Evolutionary conservation across 1,140 invertebrate species (phyloP), one percentile per base, ranked within the genome.

Genomic region (Drosophila repleta): DNA sequence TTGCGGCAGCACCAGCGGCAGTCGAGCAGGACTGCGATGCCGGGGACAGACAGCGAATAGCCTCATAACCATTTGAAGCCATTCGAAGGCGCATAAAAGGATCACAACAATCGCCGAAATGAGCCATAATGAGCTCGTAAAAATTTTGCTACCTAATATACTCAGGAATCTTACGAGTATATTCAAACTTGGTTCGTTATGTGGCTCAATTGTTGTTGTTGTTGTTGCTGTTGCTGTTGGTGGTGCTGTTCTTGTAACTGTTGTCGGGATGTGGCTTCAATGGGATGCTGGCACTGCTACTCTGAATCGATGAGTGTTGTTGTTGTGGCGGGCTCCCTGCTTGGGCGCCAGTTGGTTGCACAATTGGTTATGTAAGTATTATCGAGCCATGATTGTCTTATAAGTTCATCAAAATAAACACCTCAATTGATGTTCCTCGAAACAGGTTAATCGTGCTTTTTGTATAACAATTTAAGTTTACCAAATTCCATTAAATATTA

Each of bases 121-220:
- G 90, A 90, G 82, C 90, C 90, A 91, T 91, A 91, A 91, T 91
- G 90, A 91, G 90, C 84, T 91, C 90, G 90, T 91, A 91, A 91
- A 91, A 91, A 91, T 91, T 91, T 91, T 90, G 90, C 89, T 91
- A 91, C 90, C 90, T 91, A 91, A 91, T 91, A 91, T 81, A 91
- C 90, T 91, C 82, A 74, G 76, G 83, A 82, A 88, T 90, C 88
- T 90, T 88, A 88, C 69, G 84, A 88, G 85, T 88, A 88, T 88
- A 88, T 89, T 88, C 84, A 89, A 90, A 88, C 80, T 89, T 88
- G 72, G 68, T 83, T 72, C 85, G 68, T 87, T 87, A 88, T 88
- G 82, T 76, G 81, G 78, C 43, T 32, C 17, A 41, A 45, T 21
- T 55, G 49, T 24, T 49, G 26, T 35, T 56, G 24, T 51, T 48